Evolutionary conservation across 2,113 vertebrate species (phyloP), one percentile per base, ranked within the genome.

Genomic region (Uria aalge): DNA sequence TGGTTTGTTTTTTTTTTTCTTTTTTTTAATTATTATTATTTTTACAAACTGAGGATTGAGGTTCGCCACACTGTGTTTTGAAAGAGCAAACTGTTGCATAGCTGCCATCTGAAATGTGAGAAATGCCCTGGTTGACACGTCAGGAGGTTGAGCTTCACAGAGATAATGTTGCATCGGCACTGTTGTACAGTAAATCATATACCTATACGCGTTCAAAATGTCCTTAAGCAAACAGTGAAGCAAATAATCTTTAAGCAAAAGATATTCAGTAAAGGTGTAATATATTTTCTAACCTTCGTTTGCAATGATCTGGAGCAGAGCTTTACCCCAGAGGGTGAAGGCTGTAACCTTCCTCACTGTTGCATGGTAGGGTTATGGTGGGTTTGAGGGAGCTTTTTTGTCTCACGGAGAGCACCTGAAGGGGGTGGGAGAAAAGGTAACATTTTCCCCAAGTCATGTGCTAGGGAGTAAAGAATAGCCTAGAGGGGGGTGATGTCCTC

Each of bases 81-180:
- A 83, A 93, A 69, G 53, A 91, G 59, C 72, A 71, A 62, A 47
- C 13, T 53, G n/a, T 79, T 88, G 66, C 59, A 4, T 40, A 55
- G 62, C 50, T 94, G 91, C 59, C 83, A 78, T 92, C 86, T 85
- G 90, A 92, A 96, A 95, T 30, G 69, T 87, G 86, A 96, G 91
- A 85, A 86, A 62, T 57, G 47, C 52, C 80, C 89, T 95, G 94
- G 86, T 96, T 92, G 92, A 88, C 92, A 41, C 8, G 30, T 92
- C 93, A 94, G 87, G 83, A 80, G 50, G 36, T 89, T 74, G 91
- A 40, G 52, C 89, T 87, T 92, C 80, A 14, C 34, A 40, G 89
- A 56, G 80, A 72, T 94, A 89, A 43, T 63, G 8, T 52, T 94
- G 69, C 94, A 71, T 29, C 1, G 1, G 73, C 47, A 12, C 19